phyloP scores from a whole-genome alignment of 2,797 vertebrate genomes.

The Harpagifer antarcticus region DNA sequence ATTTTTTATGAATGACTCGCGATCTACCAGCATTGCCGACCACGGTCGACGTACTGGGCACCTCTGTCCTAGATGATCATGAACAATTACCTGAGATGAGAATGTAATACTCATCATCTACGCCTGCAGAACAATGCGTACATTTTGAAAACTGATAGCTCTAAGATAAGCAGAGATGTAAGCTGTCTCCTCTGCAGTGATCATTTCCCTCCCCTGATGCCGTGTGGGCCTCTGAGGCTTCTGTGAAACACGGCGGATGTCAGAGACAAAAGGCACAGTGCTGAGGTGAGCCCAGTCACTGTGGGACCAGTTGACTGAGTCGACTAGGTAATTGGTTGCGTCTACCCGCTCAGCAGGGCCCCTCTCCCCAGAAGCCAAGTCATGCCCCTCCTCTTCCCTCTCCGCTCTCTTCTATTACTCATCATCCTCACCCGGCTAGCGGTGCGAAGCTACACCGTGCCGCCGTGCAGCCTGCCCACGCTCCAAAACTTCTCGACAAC shows the following conservation, averaged over 20 bases:
- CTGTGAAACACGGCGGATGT: constrained; percentile 43
- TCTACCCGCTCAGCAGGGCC: constrained; percentile 61
- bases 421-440: constrained; percentile 69
- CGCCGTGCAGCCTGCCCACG: constrained; percentile 68
- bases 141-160: constrained; percentile 20
- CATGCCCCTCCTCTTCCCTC: constrained; percentile 63
- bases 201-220: constrained; percentile 45
- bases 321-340: constrained; percentile 73
- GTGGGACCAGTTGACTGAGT: constrained; percentile 78
- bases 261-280: constrained; percentile 50
- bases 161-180: constrained; percentile 21
- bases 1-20: too few relatives aligned
- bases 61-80: background rate
- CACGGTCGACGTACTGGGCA: too few relatives aligned
- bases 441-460: constrained; percentile 59
- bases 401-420: constrained; percentile 69
- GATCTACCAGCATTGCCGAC: too few relatives aligned
- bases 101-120: background rate
- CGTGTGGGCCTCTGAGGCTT: constrained; percentile 36
- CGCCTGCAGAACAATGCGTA: constrained; percentile 9
- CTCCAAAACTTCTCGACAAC: constrained; percentile 74
- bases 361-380: constrained; percentile 70
- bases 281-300: constrained; percentile 68
- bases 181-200: constrained; percentile 40
- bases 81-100: constrained; percentile 10